Percentiles rank a stretch among this genome's conserved stretches.
Conservation (phyloP, 1,140 invertebrate genomes). For the Carposina sasakii region DNA sequence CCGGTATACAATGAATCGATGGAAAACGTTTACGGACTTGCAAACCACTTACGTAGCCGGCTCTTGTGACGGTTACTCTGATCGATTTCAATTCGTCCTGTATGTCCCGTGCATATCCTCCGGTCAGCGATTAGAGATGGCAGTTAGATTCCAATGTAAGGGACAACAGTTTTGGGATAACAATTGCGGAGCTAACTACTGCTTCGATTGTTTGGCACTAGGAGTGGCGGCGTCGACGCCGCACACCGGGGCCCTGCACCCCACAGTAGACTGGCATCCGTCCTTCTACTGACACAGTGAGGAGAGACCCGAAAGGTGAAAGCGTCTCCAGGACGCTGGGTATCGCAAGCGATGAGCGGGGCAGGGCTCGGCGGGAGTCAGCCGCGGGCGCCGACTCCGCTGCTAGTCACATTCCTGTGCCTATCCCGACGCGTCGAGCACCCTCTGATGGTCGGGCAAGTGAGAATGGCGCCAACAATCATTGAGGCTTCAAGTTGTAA, state of each 20-base stretch:
- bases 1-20: constrained; percentile 89
- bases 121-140: constrained; percentile 86
- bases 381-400: constrained; percentile 21
- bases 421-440: constrained; percentile 34
- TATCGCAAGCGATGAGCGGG: constrained; percentile 11
- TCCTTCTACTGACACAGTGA: constrained; percentile 62
- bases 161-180: constrained; percentile 93
- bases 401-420: constrained; percentile 52
- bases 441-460: constrained; percentile 33
- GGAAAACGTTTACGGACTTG: constrained; percentile 88
- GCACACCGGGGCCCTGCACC: constrained; percentile 33
- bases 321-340: neutral
- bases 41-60: constrained; percentile 87
- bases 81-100: constrained; percentile 87
- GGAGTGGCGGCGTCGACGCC: constrained; percentile 25
- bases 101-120: constrained; percentile 81
- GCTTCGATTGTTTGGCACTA: constrained; percentile 84
- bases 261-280: constrained; percentile 63
- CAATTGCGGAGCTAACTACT: constrained; percentile 89
- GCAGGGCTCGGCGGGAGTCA: constrained; percentile 4
- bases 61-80: constrained; percentile 94
- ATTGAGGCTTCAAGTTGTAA: constrained; percentile 53
- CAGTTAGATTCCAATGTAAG: constrained; percentile 86
- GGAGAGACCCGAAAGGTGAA: neutral
- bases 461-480: constrained; percentile 35